Evolutionary conservation across 2,113 vertebrate genomes (phyloP), one percentile per base, ranked within the genome.

Genomic region (Pachyramphus minor): DNA sequence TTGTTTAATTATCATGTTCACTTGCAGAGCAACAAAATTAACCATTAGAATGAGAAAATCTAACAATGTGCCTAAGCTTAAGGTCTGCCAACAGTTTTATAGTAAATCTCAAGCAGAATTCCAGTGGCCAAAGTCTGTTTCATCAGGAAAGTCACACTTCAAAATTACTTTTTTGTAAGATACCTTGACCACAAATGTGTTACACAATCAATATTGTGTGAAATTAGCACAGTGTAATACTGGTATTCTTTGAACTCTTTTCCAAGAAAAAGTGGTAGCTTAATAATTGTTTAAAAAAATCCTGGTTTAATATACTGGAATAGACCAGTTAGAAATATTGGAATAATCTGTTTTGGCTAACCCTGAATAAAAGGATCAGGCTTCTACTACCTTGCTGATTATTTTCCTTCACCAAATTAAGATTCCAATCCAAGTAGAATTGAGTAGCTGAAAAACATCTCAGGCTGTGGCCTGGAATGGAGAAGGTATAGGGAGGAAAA

Each of bases 51-150:
- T 85, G 60, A 84, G 60, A 88, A 96, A 90, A n/a, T 85, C n/a
- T 76, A 75, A 71, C 42, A 95, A 78, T 67, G 27, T 28, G 20
- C 42, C 31, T 7, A 11, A 91, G 62, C 45, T 96, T 75, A 91
- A 92, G 82, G 88, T 89, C 72, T 96, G 82, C 87, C 87, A 93
- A 62, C 33, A 78, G 60, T 42, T 49, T 94, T 91, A 62, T 90
- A 96, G 50, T 18, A 88, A 86, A 67, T 63, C 63, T 94, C 58
- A 84, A 83, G 35, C 52, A 88, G 71, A 89, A 91, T 97, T 93
- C 66, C 66, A 56, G 49, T 77, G 31, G 15, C 39, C 39, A 39
- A 87, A 87, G 45, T 58, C 75, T 90, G n/a, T 93, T 97, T 88
- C 39, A 45, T 39, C 37, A 63, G 58, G 12, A 59, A 91, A 93